Base-by-base conservation (phyloP, 2,113 vertebrate species). In the Sterrhoptilus dennistouni region DNA sequence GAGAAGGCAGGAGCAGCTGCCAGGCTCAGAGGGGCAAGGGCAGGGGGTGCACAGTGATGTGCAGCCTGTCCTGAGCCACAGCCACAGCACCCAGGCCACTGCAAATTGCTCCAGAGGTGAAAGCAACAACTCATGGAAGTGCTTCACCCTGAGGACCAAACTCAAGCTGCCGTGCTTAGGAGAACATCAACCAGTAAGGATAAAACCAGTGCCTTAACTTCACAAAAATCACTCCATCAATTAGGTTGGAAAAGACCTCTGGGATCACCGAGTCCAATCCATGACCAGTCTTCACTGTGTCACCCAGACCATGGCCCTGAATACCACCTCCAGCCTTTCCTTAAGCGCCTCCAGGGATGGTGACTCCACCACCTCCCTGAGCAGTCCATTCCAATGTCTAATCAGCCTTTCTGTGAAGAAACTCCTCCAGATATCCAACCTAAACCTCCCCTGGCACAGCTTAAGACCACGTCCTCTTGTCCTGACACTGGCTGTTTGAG, bases 281-380 rank as follows among this genome's bases (percentile, higher is more conserved):
- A 3, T 31, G 47, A 35, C 13, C 8, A 0, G 5, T 7, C 38
- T 12, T 12, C 16, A 45, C 20, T 2, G 1, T 23, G 40, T 27
- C 47, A 54, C 4, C 20, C n/a, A 45, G 9, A 18, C 13, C n/a
- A 25, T 1, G 23, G 45, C 38, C 28, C 45, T 18, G 24, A 60
- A 61, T n/a, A 60, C 19, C 60, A 38, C 0, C 0, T 29, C 44
- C 77, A n/a, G 19, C 1, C 44, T 8, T 27, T 59, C 36, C 57
- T 23, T 19, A 4, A 27, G 12, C 21, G 7, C 45, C 29, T 76
- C 24, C 19, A 21, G 13, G 24, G 11, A 82, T 0, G 0, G 28
- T n/a, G 45, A n/a, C 33, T 29, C 3, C 69, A 45, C 8, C 69
- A 18, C 21, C 45, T 21, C 44, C 28, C 13, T 25, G 38, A 38